phyloP scores from a whole-genome alignment of 2,888 invertebrate species.

The Sinhomidia bicolor region DNA sequence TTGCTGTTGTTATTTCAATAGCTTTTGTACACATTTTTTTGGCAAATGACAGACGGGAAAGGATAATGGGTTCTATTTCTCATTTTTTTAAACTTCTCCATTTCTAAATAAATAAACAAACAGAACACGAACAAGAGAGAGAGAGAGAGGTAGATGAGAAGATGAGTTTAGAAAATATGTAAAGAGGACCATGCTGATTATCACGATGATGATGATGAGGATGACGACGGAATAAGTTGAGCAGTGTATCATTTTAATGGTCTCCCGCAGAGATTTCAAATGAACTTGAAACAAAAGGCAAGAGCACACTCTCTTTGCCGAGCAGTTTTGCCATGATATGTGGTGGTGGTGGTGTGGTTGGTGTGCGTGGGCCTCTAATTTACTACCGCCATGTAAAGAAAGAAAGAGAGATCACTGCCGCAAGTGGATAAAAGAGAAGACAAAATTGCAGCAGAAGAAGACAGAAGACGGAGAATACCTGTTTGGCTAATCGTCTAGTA shows the following conservation, averaged over 20 bases:
- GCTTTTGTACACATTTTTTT: background rate
- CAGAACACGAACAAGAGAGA: background rate
- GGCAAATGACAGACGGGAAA: background rate
- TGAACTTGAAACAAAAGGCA: constrained; percentile 39
- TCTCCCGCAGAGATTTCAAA: constrained; percentile 46
- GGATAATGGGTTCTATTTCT: background rate
- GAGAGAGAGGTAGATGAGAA: background rate
- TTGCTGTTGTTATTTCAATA: background rate
- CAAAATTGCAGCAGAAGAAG: constrained; percentile 7
- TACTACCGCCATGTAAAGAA: constrained; percentile 33
- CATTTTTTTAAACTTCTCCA: background rate
- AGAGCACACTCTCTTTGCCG: no score
- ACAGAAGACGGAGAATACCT: background rate
- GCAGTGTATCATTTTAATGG: constrained; percentile 43
- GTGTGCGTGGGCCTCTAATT: constrained; percentile 44
- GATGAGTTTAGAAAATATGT: background rate
- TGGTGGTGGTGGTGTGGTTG: background rate
- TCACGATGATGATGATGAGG: background rate
- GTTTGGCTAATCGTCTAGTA: background rate
- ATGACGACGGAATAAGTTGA: constrained; percentile 33
- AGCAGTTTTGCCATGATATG: background rate
- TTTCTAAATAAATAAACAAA: constrained; percentile 42
- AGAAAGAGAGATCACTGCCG: constrained; percentile 15
- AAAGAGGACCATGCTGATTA: constrained; percentile 6
- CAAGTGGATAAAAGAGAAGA: background rate